Conservation (phyloP, 2,113 vertebrate species). For the Columbina picui region DNA sequence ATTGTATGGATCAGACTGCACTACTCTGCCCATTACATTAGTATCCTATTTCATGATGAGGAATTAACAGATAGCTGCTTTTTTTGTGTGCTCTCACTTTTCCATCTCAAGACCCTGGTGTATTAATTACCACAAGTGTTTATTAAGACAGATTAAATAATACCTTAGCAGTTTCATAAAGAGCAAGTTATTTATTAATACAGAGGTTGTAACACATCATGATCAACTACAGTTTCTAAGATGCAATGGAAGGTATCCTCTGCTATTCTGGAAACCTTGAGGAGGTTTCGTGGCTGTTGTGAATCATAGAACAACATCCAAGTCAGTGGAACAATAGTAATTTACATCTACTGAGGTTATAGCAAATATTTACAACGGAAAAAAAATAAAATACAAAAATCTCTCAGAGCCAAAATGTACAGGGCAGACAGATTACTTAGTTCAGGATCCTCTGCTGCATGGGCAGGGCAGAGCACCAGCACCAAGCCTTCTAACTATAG, state of each 20-base stretch:
- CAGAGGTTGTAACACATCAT: accelerated
- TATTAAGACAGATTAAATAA: neutral
- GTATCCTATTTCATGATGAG: neutral
- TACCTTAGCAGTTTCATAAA: neutral
- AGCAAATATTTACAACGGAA: neutral
- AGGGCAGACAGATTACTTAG: neutral
- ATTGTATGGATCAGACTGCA: neutral
- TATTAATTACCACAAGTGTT: neutral
- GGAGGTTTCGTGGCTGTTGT: neutral
- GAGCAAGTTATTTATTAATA: neutral
- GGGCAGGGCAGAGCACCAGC: neutral
- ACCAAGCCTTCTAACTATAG: neutral
- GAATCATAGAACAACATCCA: neutral
- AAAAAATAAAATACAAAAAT: too few species aligned
- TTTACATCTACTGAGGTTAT: neutral
- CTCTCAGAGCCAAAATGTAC: too few species aligned
- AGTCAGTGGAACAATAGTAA: neutral
- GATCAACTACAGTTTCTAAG: neutral
- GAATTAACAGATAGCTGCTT: neutral
- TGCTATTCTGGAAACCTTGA: neutral
- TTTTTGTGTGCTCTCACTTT: neutral
- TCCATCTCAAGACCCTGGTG: neutral
- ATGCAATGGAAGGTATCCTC: neutral
- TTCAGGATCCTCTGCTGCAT: neutral
- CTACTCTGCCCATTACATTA: neutral